phyloP scores from a whole-genome alignment of 1,140 invertebrate genomes.

The Anastrepha obliqua region DNA sequence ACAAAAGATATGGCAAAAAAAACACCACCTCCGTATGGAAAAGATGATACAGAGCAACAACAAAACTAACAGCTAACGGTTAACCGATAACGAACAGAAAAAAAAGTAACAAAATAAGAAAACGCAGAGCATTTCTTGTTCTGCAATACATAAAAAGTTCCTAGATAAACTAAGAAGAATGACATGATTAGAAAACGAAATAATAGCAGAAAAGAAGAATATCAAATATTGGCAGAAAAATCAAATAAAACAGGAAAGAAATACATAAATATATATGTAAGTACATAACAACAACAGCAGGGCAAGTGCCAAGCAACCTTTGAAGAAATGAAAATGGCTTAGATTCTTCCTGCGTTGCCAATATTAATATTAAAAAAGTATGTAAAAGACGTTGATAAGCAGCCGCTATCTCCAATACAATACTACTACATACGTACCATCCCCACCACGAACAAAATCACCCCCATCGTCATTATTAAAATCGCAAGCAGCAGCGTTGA shows the following conservation, averaged over 20 bases:
- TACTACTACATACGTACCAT: background rate
- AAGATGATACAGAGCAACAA: background rate
- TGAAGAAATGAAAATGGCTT: background rate
- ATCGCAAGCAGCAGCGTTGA: background rate
- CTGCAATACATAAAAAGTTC: too few species aligned
- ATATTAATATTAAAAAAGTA: background rate
- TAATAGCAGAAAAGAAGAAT: background rate
- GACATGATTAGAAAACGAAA: background rate
- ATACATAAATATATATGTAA: background rate
- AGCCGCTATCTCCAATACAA: background rate
- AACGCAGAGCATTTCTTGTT: background rate
- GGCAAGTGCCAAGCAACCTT: background rate
- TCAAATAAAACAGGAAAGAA: conserved; percentile 4
- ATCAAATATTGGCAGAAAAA: conserved; percentile 43
- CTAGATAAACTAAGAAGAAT: background rate
- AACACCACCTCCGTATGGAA: background rate
- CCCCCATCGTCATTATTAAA: background rate
- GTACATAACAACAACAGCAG: background rate
- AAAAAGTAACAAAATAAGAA: background rate
- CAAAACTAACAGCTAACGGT: background rate
- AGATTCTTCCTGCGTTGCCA: background rate
- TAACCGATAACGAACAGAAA: background rate
- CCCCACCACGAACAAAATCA: background rate
- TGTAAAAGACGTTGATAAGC: background rate
- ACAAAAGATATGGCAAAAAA: background rate